phyloP scores from a whole-genome alignment of 2,113 vertebrate genomes.

The Larimichthys polyactis region DNA sequence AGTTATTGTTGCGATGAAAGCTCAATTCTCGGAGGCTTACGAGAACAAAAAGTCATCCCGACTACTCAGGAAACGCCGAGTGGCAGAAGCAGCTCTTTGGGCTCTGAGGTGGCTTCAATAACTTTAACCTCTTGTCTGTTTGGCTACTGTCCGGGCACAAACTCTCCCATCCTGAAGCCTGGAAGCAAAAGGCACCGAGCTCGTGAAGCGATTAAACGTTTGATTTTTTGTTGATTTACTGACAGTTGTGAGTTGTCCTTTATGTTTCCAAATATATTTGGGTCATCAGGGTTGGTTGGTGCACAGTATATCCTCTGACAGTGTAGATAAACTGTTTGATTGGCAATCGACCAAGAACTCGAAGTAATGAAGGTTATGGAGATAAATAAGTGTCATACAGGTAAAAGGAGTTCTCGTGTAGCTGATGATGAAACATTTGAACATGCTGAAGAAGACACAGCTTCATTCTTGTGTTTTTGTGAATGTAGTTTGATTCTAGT shows the following conservation, averaged over 20 bases:
- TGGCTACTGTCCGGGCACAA: conserved; percentile 51
- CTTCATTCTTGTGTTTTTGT: neutral
- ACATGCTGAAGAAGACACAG: neutral
- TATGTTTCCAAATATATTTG: neutral
- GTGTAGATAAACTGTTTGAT: too few species aligned
- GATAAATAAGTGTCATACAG: conserved; percentile 11
- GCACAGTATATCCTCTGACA: neutral
- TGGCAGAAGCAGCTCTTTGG: conserved; percentile 39
- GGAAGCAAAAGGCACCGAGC: neutral
- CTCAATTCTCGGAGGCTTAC: conserved; percentile 73
- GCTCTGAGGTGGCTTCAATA: conserved; percentile 63
- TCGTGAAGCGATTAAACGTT: too few species aligned
- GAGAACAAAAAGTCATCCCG: conserved; percentile 70
- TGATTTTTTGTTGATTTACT: too few species aligned
- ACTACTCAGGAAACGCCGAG: conserved; percentile 80
- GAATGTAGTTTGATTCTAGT: neutral
- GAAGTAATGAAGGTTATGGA: neutral
- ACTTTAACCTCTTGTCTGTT: conserved; percentile 81
- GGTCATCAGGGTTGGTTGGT: neutral
- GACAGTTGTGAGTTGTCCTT: neutral
- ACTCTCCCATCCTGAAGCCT: neutral
- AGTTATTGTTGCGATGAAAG: conserved; percentile 76
- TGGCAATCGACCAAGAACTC: too few species aligned
- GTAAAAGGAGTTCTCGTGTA: conserved; percentile 4
- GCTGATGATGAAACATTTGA: neutral